Evolutionary conservation across 2,797 vertebrate species (phyloP), one percentile per base, ranked within the genome.

Genomic region (Euphonia xanthogaster): DNA sequence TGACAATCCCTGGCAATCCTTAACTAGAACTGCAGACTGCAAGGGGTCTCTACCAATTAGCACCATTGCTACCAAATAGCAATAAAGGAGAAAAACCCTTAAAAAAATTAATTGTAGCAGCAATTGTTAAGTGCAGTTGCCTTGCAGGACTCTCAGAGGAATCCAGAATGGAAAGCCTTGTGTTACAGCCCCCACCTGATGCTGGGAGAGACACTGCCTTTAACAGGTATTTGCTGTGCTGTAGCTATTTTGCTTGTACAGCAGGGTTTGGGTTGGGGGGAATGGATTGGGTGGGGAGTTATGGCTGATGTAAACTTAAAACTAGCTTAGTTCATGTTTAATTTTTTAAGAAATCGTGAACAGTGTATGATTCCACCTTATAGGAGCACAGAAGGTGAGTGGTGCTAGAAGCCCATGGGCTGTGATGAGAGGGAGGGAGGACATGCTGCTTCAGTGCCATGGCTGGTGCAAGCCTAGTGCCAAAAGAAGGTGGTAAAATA

Each of bases 81-180:
- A 86, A 9, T 6, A 40, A 73, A 50, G 55, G 14, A 79, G 42
- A 68, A 79, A 74, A 83, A 15, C 2, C 6, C 23, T 48, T 77
- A 48, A 40, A 31, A 78, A 90, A 89, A 40, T 33, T 72, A 57
- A 71, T 42, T 74, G 58, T 19, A 77, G 66, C 33, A 66, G 39
- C 17, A 86, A 22, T 53, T 92, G 47, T 31, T 65, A 90, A 53
- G 9, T 40, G 58, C 53, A 84, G 51, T 25, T 58, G 58, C 58
- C 66, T 42, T 81, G 28, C 50, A 86, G 90, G 76, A 67, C 24
- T 60, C 57, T 54, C 65, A 72, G 62, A 95, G 57, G 47, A 94
- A 58, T 35, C 42, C 35, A 5, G 24, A 51, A 45, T 28, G 40
- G 55, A 67, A 65, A 90, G 60, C 25, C 40, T 4, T 18, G 22